A percentile compares a stretch with the other conserved stretches of the same genome.
These are phyloP conservation scores for Calidris pugnax DNA, from an alignment of 2,113 vertebrate species.

Conservation along the genomic window DNA sequence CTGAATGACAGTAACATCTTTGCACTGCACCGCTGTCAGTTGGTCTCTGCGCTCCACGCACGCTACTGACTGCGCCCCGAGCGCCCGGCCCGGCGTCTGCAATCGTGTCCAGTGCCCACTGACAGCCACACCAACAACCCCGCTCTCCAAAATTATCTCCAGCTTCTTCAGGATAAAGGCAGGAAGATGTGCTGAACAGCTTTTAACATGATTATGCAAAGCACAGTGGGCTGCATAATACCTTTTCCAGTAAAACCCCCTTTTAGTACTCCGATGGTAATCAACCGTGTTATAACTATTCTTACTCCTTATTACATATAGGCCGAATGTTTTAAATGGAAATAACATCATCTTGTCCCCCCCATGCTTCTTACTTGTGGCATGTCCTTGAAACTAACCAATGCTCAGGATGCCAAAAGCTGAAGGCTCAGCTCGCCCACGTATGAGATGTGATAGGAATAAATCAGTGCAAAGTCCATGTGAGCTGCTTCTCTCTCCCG, in stretches of 20 bases:
- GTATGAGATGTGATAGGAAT: background rate
- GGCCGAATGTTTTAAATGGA: background rate
- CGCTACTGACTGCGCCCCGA: background rate
- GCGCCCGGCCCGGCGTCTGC: fast-evolving
- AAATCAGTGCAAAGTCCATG: background rate
- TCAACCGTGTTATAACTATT: background rate
- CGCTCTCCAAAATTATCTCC: background rate
- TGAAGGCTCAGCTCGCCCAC: conserved; percentile 11
- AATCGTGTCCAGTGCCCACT: background rate
- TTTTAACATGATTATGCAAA: conserved; percentile 25
- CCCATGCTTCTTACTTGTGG: background rate
- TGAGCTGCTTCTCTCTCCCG: background rate
- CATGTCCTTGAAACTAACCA: background rate
- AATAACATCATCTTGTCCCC: background rate
- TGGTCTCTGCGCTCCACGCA: background rate
- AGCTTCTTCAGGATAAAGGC: background rate
- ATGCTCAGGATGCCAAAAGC: background rate
- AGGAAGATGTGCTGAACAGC: background rate
- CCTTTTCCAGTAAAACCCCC: conserved; percentile 1
- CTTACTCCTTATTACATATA: background rate
- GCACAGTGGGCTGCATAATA: conserved; percentile 5
- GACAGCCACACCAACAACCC: background rate
- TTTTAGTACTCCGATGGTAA: background rate
- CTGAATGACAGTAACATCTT: background rate
- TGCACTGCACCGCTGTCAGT: fast-evolving